Evolutionary conservation across 1,140 invertebrate genomes (phyloP).

Genomic region (Trichomalopsis sarcophagae): DNA sequence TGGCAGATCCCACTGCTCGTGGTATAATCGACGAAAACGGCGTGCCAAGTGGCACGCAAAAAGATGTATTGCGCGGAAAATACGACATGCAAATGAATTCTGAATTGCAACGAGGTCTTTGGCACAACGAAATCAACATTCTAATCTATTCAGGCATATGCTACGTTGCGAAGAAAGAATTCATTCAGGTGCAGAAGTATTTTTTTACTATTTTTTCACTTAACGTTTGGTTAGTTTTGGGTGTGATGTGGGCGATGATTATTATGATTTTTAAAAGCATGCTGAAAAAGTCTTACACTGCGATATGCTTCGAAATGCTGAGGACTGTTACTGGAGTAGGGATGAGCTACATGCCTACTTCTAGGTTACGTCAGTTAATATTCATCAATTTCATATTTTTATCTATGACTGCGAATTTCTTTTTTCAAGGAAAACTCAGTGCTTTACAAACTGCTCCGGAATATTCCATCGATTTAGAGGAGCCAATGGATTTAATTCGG

Average conservation of each 20-base stretch:
- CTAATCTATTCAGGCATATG: too few species aligned
- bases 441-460: background rate
- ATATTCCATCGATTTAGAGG: background rate
- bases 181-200: background rate
- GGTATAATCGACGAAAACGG: background rate
- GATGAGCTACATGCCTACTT: background rate
- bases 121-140: too few species aligned
- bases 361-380: background rate
- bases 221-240: background rate
- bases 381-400: background rate
- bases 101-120: background rate
- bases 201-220: background rate
- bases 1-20: background rate
- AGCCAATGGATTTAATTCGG: background rate
- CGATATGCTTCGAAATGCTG: background rate
- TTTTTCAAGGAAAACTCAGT: conserved; percentile 1
- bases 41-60: background rate
- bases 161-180: too few species aligned
- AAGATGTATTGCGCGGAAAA: background rate
- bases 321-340: background rate
- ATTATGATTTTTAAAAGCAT: background rate
- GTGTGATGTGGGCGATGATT: background rate
- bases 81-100: background rate
- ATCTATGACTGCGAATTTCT: background rate
- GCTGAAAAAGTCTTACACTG: background rate